A percentile compares a stretch with the other conserved stretches of the same genome.
These are phyloP conservation scores for Phalacrocorax carbo DNA, from an alignment of 2,113 vertebrate genomes.

Conservation along the genomic window DNA sequence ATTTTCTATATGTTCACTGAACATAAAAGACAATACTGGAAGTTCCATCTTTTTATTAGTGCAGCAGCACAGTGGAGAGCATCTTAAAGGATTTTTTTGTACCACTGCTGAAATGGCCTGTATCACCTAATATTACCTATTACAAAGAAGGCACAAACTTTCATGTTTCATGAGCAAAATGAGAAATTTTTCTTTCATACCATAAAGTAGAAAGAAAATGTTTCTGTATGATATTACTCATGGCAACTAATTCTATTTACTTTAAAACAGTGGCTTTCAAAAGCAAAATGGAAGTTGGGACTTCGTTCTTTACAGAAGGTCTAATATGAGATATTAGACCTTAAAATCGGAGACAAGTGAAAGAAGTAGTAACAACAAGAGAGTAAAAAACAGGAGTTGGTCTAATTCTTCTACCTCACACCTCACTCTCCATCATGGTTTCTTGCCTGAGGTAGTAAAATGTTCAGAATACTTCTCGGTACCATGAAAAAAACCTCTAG, in stretches of 20 bases:
- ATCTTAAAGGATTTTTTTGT: neutral
- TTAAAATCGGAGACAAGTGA: neutral
- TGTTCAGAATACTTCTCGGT: neutral
- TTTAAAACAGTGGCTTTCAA: neutral
- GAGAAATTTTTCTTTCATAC: neutral
- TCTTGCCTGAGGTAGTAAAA: neutral
- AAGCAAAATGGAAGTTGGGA: neutral
- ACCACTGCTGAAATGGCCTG: neutral
- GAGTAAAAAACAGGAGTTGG: neutral
- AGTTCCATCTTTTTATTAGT: neutral
- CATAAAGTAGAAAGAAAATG: neutral
- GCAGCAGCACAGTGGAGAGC: neutral
- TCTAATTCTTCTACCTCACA: neutral
- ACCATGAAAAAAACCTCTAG: neutral
- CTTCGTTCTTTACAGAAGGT: neutral
- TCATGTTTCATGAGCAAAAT: neutral
- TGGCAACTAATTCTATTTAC: neutral
- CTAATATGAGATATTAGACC: neutral
- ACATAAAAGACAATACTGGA: neutral
- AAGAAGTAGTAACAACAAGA: neutral
- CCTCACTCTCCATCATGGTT: neutral
- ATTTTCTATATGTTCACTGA: neutral
- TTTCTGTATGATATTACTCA: neutral
- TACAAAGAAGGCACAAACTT: neutral
- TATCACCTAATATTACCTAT: neutral